Conservation (phyloP, 2,888 invertebrate genomes). For the Cerceris ruficornis region DNA sequence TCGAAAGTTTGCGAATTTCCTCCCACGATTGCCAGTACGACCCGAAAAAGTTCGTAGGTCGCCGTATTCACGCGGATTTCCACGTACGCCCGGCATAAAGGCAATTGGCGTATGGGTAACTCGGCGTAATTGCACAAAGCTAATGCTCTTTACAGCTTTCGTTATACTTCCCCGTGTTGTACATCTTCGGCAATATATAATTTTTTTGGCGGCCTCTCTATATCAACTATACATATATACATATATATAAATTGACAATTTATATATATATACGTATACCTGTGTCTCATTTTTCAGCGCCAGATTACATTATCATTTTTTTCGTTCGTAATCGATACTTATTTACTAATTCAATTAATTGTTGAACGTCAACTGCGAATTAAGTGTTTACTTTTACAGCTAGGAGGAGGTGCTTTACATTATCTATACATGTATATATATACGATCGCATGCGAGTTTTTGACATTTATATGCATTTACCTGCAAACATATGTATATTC, state of each 20-base stretch:
- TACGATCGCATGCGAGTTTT: constrained; percentile 63
- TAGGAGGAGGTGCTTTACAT: constrained; percentile 80
- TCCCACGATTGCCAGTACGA: background rate
- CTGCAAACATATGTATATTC: constrained; percentile 36
- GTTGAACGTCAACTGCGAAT: constrained; percentile 71
- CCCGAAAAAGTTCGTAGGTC: constrained; percentile 8
- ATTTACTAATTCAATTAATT: constrained; percentile 78
- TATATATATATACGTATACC: constrained; percentile 38
- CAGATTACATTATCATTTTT: constrained; percentile 59
- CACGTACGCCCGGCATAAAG: constrained; percentile 26
- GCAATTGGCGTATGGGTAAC: constrained; percentile 42
- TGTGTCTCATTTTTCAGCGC: constrained; percentile 67
- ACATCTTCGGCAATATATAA: constrained; percentile 43
- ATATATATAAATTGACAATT: constrained; percentile 26
- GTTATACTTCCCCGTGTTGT: constrained; percentile 55
- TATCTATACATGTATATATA: constrained; percentile 45
- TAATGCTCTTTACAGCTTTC: constrained; percentile 71
- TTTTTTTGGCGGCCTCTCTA: constrained; percentile 52
- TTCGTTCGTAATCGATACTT: constrained; percentile 56
- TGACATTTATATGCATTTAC: constrained; percentile 62
- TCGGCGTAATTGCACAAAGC: constrained; percentile 66
- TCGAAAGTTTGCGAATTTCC: constrained; percentile 20
- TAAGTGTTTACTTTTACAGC: constrained; percentile 78
- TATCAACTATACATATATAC: constrained; percentile 21
- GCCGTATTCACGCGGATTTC: background rate